These are phyloP conservation scores for Sciurus carolinensis DNA, from an alignment of 2,797 vertebrate genomes.

Conservation along the genomic window DNA sequence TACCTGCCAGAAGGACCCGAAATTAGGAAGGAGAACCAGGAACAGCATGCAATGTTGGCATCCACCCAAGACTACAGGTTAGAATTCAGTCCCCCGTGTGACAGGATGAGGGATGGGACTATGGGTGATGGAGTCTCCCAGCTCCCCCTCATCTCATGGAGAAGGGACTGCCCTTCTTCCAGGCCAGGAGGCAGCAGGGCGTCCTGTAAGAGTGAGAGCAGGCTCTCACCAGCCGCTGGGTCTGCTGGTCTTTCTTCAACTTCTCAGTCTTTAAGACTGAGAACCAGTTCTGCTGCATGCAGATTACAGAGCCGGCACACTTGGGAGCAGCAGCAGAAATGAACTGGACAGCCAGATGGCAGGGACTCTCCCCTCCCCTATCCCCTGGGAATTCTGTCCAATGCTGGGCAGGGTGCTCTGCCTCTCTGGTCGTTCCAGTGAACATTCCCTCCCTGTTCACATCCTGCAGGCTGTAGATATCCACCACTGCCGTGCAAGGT, in stretches of 20 bases:
- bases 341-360: background rate
- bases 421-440: background rate
- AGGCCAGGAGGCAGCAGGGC: background rate
- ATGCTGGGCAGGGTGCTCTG: too few relatives aligned
- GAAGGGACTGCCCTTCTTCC: background rate
- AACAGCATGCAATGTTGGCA: background rate
- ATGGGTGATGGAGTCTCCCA: too few relatives aligned
- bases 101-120: too few relatives aligned
- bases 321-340: background rate
- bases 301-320: background rate
- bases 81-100: background rate
- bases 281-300: background rate
- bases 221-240: background rate
- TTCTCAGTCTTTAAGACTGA: too few relatives aligned
- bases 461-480: background rate
- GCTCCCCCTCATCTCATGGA: background rate
- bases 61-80: background rate
- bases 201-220: background rate
- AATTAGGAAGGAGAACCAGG: background rate
- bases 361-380: too few relatives aligned
- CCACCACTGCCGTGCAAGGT: background rate
- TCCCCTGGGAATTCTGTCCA: too few relatives aligned
- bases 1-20: background rate
- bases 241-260: background rate
- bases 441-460: background rate